phyloP scores from a whole-genome alignment of 2,888 invertebrate species.

The Pecten maximus region DNA sequence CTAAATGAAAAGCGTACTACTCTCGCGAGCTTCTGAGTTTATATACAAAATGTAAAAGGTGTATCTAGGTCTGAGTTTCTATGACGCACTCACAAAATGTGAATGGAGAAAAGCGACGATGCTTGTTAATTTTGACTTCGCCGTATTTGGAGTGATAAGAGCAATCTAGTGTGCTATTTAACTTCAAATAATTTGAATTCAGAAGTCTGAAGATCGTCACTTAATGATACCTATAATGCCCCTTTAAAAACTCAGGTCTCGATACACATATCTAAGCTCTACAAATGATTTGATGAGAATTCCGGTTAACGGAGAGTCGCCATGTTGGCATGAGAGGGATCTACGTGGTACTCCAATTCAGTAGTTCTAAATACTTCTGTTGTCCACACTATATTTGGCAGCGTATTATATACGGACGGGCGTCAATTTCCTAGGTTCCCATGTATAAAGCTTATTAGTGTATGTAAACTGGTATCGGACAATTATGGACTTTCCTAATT shows the following conservation, averaged over 20 bases:
- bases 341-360: not conserved
- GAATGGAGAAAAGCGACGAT: too few relatives aligned
- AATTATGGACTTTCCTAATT: not conserved
- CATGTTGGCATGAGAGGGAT: not conserved
- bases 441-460: not conserved
- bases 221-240: too few relatives aligned
- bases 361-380: not conserved
- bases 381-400: not conserved
- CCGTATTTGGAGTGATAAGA: too few relatives aligned
- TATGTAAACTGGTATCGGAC: not conserved
- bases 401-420: not conserved
- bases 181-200: too few relatives aligned
- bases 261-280: not conserved
- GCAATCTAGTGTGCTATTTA: too few relatives aligned
- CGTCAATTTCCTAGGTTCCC: not conserved
- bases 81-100: not conserved
- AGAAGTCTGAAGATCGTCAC: too few relatives aligned
- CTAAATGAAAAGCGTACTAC: not conserved
- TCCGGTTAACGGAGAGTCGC: slow-evolving; percentile 20
- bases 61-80: not conserved
- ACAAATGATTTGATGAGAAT: not conserved
- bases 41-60: not conserved
- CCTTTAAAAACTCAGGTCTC: not conserved
- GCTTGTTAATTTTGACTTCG: too few relatives aligned
- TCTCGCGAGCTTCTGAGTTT: not conserved